These are phyloP conservation scores for Tenthredo distinguenda DNA, from an alignment of 2,888 invertebrate genomes.

Conservation along the genomic window DNA sequence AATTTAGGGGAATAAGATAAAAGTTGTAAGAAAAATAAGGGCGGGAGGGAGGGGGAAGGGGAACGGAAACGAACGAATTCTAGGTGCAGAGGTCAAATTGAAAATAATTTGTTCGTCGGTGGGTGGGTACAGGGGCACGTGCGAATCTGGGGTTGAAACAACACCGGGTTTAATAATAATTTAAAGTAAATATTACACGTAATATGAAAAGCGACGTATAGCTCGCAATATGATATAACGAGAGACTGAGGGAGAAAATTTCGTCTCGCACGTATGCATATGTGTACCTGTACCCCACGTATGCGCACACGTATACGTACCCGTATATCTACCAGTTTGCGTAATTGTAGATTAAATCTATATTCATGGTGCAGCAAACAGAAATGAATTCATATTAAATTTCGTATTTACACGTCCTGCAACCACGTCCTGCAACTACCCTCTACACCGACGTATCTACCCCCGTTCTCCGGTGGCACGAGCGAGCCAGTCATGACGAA, in stretches of 20 bases:
- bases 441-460: not conserved
- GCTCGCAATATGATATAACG: not conserved
- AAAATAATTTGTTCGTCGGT: not conserved
- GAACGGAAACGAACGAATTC: not conserved
- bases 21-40: not conserved
- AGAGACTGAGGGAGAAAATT: not conserved
- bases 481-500: not conserved
- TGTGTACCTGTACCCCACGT: not conserved
- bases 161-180: conserved; percentile 27
- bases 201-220: not conserved
- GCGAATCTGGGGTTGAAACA: not conserved
- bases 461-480: not conserved
- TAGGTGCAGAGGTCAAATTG: not conserved
- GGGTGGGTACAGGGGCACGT: not conserved
- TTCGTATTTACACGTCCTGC: not conserved
- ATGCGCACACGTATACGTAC: not conserved
- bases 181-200: conserved; percentile 32
- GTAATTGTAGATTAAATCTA: conserved; percentile 42
- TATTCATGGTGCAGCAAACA: conserved; percentile 23
- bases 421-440: not conserved
- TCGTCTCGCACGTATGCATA: not conserved
- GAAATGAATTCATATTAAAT: conserved; percentile 43
- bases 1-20: not conserved
- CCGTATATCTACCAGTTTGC: not conserved
- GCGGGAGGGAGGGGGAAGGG: not conserved